Conservation (phyloP, 2,113 vertebrate genomes). For the Chaenogobius annularis region DNA sequence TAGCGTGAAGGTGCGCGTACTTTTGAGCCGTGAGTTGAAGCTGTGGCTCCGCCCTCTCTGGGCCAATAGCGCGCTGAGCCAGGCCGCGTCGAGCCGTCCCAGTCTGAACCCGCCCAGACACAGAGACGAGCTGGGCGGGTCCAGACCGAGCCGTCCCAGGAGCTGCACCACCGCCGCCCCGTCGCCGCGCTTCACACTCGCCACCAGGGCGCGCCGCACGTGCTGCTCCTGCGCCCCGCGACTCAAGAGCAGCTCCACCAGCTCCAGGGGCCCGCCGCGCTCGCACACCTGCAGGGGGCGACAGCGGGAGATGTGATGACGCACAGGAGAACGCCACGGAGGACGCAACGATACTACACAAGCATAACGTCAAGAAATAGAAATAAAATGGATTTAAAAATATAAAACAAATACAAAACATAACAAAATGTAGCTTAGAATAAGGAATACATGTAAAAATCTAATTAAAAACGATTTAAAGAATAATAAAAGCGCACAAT, state of each 20-base stretch:
- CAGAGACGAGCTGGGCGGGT: conserved; percentile 86
- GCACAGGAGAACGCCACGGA: too few species aligned
- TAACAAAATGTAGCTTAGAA: too few species aligned
- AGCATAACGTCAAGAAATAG: too few species aligned
- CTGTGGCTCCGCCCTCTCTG: conserved; percentile 70
- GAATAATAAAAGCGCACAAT: too few species aligned
- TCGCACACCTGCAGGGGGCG: conserved; percentile 79
- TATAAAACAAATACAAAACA: too few species aligned
- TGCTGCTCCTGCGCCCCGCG: conserved; percentile 87
- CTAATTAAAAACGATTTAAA: too few species aligned
- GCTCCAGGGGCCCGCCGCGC: conserved; percentile 81
- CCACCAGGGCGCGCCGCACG: conserved; percentile 81
- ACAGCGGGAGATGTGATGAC: too few species aligned
- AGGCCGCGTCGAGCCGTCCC: conserved; percentile 85
- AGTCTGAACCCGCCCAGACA: conserved; percentile 91
- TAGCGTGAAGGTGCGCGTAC: conserved; percentile 55
- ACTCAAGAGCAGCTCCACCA: conserved; percentile 88
- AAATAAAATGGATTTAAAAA: too few species aligned
- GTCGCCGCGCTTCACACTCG: conserved; percentile 83
- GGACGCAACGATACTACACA: too few species aligned
- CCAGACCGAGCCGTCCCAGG: conserved; percentile 86
- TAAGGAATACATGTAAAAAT: too few species aligned
- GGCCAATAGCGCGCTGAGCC: conserved; percentile 88
- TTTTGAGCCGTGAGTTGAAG: conserved; percentile 66
- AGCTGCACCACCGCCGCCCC: conserved; percentile 82